Conservation (phyloP, 2,888 invertebrate species). For the Lepetodrilus schrolli region DNA sequence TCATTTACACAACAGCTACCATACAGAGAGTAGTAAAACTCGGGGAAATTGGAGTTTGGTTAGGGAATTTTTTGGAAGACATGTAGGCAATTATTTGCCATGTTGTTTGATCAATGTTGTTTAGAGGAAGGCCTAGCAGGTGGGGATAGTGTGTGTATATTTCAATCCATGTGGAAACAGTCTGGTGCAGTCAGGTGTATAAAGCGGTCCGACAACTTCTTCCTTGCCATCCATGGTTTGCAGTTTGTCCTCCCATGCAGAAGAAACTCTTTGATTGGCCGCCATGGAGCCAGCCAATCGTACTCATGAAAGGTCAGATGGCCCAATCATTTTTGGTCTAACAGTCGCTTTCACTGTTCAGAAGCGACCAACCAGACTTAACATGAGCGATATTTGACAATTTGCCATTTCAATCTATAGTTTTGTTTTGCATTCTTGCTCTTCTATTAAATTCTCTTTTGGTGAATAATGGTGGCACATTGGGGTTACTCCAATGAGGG, state of each 20-base stretch:
- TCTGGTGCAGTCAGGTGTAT: background rate
- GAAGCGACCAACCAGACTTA: background rate
- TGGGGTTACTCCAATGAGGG: no score
- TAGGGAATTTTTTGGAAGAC: conserved; percentile 21
- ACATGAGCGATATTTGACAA: no score
- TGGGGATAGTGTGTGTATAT: background rate
- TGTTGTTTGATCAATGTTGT: conserved; percentile 1
- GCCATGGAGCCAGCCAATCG: no score
- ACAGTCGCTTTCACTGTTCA: background rate
- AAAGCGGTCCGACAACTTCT: no score
- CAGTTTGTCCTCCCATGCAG: no score
- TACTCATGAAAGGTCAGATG: background rate
- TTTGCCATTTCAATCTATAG: no score
- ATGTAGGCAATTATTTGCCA: conserved; percentile 16
- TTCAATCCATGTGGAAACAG: background rate
- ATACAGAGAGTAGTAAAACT: conserved; percentile 1
- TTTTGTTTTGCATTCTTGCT: background rate
- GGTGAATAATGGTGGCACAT: background rate
- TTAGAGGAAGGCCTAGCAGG: background rate
- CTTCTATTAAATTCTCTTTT: background rate
- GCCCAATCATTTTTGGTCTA: background rate
- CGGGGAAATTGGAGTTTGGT: conserved; percentile 30
- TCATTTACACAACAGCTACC: conserved; percentile 1
- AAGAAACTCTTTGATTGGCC: no score
- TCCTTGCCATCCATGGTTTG: no score